Base-by-base conservation (phyloP, 2,888 invertebrate genomes). In the Temnothorax unifasciatus region DNA sequence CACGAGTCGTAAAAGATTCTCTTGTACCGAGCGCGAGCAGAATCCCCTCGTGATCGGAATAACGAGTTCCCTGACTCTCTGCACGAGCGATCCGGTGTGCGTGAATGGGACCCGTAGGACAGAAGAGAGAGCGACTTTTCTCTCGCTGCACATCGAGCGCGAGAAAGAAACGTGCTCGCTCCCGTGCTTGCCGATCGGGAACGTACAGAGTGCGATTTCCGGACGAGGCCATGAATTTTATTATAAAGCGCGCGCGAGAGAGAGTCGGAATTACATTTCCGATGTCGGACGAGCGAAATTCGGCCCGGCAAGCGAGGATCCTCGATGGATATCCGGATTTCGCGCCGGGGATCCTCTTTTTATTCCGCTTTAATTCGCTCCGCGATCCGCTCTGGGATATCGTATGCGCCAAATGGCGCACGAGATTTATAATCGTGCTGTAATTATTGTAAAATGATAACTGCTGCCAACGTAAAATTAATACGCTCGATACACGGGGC, bases 11-110 rank as follows among this genome's bases (percentile, higher is more conserved):
- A 90, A 90, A 90, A 89, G 89, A 90, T 89, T 88, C 90, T 85
- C 87, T 82, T 82, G 86, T 79, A 75, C 82, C 63, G 85, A 25
- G 86, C 61, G 82, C 83, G 83, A 85, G 84, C 83, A 83, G 86
- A 90, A 88, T 90, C 86, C 88, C 86, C 86, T 79, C 90, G 89
- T 90, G 90, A 89, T 89, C 89, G 89, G 90, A 90, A 90, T 90
- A 90, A 88, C 90, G 88, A 90, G 88, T 75, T 85, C 77, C 82
- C 73, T n/a, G 64, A 41, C 74, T 64, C 75, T 73, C 47, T 82
- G 84, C 82, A 59, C 57, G 71, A 79, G 68, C 85, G 89, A 90
- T 89, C 86, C 83, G 61, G 83, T 74, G 88, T 88, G 88, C 90
- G 89, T 88, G 85, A 89, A 89, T 86, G 89, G 89, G 83, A 85